Evolutionary conservation across 2,888 invertebrate species (phyloP).

Genomic region (Scaptomyza tumidula): DNA sequence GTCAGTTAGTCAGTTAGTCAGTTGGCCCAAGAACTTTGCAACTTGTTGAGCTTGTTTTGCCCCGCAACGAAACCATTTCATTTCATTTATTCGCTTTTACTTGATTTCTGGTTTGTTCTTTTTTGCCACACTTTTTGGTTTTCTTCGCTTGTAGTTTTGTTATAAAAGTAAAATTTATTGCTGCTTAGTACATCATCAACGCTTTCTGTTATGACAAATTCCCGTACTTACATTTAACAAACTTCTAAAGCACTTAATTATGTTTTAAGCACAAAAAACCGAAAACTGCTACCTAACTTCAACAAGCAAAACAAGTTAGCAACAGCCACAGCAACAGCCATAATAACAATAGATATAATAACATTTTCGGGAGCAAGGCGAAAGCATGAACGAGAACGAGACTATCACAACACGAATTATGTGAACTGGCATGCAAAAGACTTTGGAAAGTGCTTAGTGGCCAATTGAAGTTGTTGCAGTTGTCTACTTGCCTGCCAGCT

Average conservation of each 20-base stretch:
- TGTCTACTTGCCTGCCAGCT: slow-evolving; percentile 19
- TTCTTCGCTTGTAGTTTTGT: slow-evolving; percentile 56
- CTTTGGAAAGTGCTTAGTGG: slow-evolving; percentile 78
- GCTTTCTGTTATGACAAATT: slow-evolving; percentile 72
- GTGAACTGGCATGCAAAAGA: slow-evolving; percentile 73
- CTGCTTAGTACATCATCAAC: slow-evolving; percentile 68
- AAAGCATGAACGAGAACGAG: slow-evolving; percentile 41
- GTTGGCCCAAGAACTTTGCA: slow-evolving; percentile 48
- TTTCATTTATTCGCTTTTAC: slow-evolving; percentile 44
- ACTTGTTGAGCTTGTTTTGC: slow-evolving; percentile 64
- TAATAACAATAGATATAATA: slow-evolving; percentile 27
- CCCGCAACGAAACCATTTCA: slow-evolving; percentile 38
- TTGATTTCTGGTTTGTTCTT: slow-evolving; percentile 66
- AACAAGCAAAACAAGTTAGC: slow-evolving; percentile 21
- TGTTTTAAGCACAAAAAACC: slow-evolving; percentile 66
- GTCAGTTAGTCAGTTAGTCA: slow-evolving; percentile 33
- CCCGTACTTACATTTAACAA: slow-evolving; percentile 61
- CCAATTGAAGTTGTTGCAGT: slow-evolving; percentile 74
- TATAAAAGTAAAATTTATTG: slow-evolving; percentile 77
- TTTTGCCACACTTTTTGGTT: slow-evolving; percentile 30
- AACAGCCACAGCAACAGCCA: slow-evolving; percentile 20
- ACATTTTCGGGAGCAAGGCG: slow-evolving; percentile 28
- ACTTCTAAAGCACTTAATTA: slow-evolving; percentile 79
- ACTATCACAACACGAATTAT: slow-evolving; percentile 73
- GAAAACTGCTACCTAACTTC: slow-evolving; percentile 57